Conservation (phyloP, 1,140 invertebrate species). For the Littorina saxatilis region DNA sequence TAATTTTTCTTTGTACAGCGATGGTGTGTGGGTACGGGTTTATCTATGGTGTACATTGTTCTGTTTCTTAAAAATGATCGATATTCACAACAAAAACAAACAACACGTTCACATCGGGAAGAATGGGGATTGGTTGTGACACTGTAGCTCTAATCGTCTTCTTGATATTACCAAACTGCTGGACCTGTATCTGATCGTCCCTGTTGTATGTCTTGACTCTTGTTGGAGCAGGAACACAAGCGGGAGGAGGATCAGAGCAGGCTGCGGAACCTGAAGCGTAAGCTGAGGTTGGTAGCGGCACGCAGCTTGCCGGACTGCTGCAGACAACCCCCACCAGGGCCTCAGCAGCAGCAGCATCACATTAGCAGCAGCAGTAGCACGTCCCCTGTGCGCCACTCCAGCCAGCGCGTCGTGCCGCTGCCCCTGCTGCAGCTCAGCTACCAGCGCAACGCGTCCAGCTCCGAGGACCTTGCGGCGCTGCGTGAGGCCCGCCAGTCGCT, state of each 20-base stretch:
- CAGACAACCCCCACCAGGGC: no score
- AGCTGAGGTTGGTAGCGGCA: slow-evolving; percentile 17
- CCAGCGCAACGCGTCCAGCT: slow-evolving; percentile 11
- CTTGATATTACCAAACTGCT: no score
- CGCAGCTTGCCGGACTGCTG: background rate
- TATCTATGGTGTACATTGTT: no score
- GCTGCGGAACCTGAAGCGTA: slow-evolving; percentile 17
- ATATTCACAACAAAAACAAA: no score
- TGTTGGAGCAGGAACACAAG: background rate
- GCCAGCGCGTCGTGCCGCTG: slow-evolving; percentile 14
- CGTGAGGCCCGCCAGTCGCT: background rate
- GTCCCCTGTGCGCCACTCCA: background rate
- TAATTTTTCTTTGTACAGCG: no score
- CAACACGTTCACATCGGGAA: no score
- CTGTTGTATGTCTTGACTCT: no score
- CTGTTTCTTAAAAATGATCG: no score
- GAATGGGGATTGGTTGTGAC: no score
- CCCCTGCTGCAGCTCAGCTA: slow-evolving; percentile 2
- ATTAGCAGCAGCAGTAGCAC: background rate
- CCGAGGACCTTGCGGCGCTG: slow-evolving; percentile 3
- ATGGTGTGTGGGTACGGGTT: no score
- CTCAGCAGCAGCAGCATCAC: background rate
- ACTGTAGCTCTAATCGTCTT: no score
- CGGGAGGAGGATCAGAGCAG: background rate
- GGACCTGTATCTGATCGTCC: no score